phyloP scores from a whole-genome alignment of 37 sponge, comb jelly and placozoan genomes.

The Oscarella lobularis region DNA sequence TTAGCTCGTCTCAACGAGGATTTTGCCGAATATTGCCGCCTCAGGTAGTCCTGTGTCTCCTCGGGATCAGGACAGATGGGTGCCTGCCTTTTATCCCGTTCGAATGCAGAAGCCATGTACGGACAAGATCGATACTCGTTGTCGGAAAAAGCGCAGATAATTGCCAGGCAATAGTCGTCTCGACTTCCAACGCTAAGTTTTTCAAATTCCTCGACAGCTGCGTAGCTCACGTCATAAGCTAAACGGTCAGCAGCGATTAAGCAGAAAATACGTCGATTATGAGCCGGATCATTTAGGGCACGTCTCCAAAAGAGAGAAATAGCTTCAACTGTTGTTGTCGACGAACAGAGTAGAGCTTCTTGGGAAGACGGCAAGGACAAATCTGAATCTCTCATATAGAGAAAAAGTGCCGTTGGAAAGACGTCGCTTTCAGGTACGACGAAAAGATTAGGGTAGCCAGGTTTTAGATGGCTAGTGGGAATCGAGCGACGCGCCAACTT shows the following conservation, averaged over 20 bases:
- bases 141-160: background rate
- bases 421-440: background rate
- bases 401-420: background rate
- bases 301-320: background rate
- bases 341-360: background rate
- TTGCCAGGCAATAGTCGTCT: background rate
- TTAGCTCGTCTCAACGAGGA: too few species aligned
- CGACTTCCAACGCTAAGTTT: background rate
- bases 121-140: background rate
- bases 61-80: background rate
- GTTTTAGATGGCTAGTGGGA: background rate
- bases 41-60: background rate
- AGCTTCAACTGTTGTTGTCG: background rate
- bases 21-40: background rate
- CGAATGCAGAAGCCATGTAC: background rate
- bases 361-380: background rate
- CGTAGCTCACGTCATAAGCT: background rate
- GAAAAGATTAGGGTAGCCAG: background rate
- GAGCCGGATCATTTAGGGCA: background rate
- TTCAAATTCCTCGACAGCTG: background rate
- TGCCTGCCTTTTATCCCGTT: background rate
- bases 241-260: background rate
- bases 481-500: background rate
- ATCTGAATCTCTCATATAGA: background rate
- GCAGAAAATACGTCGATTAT: background rate